These are phyloP conservation scores for Semaprochilodus insignis DNA, from an alignment of 2,797 vertebrate genomes.

Conservation along the genomic window DNA sequence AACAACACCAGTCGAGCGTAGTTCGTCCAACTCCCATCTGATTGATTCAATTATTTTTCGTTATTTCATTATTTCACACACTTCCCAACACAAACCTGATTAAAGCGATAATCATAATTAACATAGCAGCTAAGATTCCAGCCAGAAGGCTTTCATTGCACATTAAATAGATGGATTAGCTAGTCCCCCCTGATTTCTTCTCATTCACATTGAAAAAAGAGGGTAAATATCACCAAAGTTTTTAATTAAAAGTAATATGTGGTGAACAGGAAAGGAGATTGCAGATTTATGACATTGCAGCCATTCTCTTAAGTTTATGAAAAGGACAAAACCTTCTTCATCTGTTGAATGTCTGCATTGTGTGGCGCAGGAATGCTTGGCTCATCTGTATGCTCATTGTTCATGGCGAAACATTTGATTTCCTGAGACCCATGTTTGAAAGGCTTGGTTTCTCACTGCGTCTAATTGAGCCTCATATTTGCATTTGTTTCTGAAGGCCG, in stretches of 20 bases:
- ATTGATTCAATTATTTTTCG: slow-evolving; percentile 58
- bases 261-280: slow-evolving; percentile 40
- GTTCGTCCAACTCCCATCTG: slow-evolving; percentile 58
- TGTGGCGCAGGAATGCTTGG: slow-evolving; percentile 25
- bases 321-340: slow-evolving; percentile 47
- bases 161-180: slow-evolving; percentile 72
- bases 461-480: slow-evolving; percentile 57
- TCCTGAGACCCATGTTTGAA: slow-evolving; percentile 53
- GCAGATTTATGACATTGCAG: slow-evolving; percentile 52
- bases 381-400: slow-evolving; percentile 62
- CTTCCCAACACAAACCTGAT: slow-evolving; percentile 61
- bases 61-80: slow-evolving; percentile 67
- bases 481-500: slow-evolving; percentile 56
- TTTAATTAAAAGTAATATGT: slow-evolving; percentile 63
- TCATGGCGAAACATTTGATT: slow-evolving; percentile 59
- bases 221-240: slow-evolving; percentile 67
- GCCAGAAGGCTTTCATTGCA: slow-evolving; percentile 68
- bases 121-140: slow-evolving; percentile 65
- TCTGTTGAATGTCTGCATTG: slow-evolving; percentile 49
- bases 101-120: slow-evolving; percentile 72
- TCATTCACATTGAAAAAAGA: slow-evolving; percentile 63
- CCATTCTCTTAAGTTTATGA: slow-evolving; percentile 60
- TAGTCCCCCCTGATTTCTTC: slow-evolving; percentile 60
- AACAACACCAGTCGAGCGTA: slow-evolving; percentile 31
- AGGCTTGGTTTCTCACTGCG: slow-evolving; percentile 31